phyloP scores from a whole-genome alignment of 1,140 invertebrate genomes.

The Doryteuthis pealeii region DNA sequence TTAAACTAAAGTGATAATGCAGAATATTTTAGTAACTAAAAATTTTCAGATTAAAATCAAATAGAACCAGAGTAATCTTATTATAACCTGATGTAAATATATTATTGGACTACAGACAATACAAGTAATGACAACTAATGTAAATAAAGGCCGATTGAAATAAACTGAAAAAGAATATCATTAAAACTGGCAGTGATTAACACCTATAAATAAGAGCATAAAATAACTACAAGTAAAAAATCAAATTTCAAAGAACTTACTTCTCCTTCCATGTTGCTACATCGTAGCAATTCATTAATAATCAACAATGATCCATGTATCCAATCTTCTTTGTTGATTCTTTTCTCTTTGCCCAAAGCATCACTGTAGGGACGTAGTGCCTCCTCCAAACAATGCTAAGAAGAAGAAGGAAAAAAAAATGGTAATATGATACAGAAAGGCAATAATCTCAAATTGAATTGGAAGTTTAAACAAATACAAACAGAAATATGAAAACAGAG shows the following conservation, averaged over 20 bases:
- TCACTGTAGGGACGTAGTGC: slow-evolving; percentile 80
- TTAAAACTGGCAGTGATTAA: too few species aligned
- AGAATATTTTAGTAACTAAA: too few species aligned
- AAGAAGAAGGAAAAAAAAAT: slow-evolving; percentile 16
- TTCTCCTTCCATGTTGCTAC: slow-evolving; percentile 87
- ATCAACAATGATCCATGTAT: slow-evolving; percentile 92
- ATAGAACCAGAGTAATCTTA: too few species aligned
- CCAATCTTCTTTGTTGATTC: slow-evolving; percentile 83
- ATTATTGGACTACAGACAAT: too few species aligned
- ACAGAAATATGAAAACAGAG: neutral
- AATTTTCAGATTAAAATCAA: too few species aligned
- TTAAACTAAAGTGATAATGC: too few species aligned
- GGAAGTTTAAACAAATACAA: neutral
- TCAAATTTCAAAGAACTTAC: slow-evolving; percentile 32
- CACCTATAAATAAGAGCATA: too few species aligned
- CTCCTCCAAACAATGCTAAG: slow-evolving; percentile 86
- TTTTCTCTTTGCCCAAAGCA: slow-evolving; percentile 69
- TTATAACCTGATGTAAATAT: too few species aligned
- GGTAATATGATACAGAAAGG: slow-evolving; percentile 3
- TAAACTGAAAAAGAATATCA: too few species aligned
- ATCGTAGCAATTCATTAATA: slow-evolving; percentile 90
- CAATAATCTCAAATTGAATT: too few species aligned
- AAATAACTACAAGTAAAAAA: slow-evolving; percentile 10
- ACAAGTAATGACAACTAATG: too few species aligned
- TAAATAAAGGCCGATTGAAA: too few species aligned